A percentile compares a stretch with the other conserved stretches of the same genome.
These are phyloP conservation scores for Phytoseiulus persimilis DNA, from an alignment of 2,888 invertebrate species.

Conservation along the genomic window DNA sequence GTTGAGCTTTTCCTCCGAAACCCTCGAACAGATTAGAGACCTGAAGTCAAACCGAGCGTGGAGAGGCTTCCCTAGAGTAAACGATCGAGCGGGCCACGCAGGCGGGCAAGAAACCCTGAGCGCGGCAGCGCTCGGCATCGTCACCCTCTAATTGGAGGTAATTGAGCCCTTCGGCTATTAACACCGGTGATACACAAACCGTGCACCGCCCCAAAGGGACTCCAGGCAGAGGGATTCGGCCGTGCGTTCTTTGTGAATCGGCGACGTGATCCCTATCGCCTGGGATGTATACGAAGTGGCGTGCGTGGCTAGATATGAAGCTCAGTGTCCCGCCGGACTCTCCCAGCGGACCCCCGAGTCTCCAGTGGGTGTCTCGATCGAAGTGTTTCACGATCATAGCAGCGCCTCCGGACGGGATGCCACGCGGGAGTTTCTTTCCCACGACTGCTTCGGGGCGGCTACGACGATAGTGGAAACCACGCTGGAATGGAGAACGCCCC, in stretches of 20 bases:
- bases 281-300: too few relatives aligned
- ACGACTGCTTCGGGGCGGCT: too few relatives aligned
- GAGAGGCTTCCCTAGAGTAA: not conserved
- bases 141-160: not conserved
- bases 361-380: too few relatives aligned
- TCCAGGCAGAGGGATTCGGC: not conserved
- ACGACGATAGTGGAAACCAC: too few relatives aligned
- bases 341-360: too few relatives aligned
- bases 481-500: too few relatives aligned
- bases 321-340: too few relatives aligned
- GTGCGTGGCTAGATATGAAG: too few relatives aligned
- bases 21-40: not conserved
- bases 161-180: constrained; percentile 5
- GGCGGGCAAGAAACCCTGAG: not conserved
- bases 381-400: too few relatives aligned
- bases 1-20: not conserved
- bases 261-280: not conserved
- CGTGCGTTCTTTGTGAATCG: not conserved
- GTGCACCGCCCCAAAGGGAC: not conserved
- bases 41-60: not conserved
- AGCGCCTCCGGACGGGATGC: too few relatives aligned
- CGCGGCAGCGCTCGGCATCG: not conserved
- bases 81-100: not conserved
- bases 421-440: too few relatives aligned
- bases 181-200: not conserved